Evolutionary conservation across 1,140 invertebrate species (phyloP).

Genomic region (Stenopsyche tienmushanensis): DNA sequence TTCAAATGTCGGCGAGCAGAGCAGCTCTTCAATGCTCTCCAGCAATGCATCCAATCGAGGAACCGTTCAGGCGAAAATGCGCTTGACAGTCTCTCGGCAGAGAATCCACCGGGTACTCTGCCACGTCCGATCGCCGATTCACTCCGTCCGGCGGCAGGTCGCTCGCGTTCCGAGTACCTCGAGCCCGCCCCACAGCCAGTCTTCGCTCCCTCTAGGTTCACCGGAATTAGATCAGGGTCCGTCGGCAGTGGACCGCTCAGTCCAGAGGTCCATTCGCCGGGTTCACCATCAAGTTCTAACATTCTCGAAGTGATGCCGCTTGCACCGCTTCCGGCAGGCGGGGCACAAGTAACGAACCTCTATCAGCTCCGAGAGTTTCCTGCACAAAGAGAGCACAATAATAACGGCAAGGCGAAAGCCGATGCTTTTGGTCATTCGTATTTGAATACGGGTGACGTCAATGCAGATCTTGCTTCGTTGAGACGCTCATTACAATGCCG

Average conservation of each 20-base stretch:
- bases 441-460: slow-evolving; percentile 47
- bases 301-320: slow-evolving; percentile 57
- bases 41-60: slow-evolving; percentile 75
- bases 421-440: slow-evolving; percentile 42
- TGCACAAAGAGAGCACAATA: slow-evolving; percentile 50
- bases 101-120: slow-evolving; percentile 47
- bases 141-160: slow-evolving; percentile 43
- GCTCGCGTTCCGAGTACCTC: slow-evolving; percentile 43
- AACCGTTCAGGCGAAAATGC: slow-evolving; percentile 60
- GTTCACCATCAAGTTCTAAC: slow-evolving; percentile 56
- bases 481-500: slow-evolving; percentile 51
- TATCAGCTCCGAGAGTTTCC: slow-evolving; percentile 55
- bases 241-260: slow-evolving; percentile 42
- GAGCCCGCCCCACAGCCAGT: slow-evolving; percentile 43
- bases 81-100: slow-evolving; percentile 57
- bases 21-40: slow-evolving; percentile 85
- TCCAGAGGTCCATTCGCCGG: slow-evolving; percentile 50
- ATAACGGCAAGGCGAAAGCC: slow-evolving; percentile 47
- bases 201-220: slow-evolving; percentile 35
- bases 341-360: slow-evolving; percentile 52
- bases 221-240: slow-evolving; percentile 41
- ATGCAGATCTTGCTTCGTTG: slow-evolving; percentile 51
- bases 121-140: slow-evolving; percentile 50
- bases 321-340: slow-evolving; percentile 47
- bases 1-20: slow-evolving; percentile 90